A percentile compares a stretch with the other conserved stretches of the same genome.
Evolutionary conservation across 2,113 vertebrate species (phyloP).

Genomic region (Neogale vison): DNA sequence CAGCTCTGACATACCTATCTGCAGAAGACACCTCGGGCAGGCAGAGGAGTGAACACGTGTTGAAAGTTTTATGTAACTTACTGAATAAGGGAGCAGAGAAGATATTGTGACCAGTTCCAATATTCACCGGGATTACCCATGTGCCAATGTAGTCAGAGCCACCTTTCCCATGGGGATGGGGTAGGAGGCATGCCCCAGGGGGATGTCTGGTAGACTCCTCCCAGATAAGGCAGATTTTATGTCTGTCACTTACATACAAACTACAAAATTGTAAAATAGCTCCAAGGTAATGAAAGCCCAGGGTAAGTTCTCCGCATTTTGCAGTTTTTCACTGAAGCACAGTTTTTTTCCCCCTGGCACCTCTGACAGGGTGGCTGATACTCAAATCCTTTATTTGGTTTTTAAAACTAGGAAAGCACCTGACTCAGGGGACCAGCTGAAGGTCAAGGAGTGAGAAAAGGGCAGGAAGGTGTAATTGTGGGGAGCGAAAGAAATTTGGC

Average conservation of each 20-base stretch:
- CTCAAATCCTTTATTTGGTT: not conserved
- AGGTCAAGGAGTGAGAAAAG: not conserved
- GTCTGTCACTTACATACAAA: not conserved
- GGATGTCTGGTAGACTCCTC: too few species aligned
- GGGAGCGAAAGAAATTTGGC: not conserved
- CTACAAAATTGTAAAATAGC: too few species aligned
- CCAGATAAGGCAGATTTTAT: not conserved
- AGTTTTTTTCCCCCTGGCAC: accelerated
- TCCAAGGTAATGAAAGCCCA: not conserved
- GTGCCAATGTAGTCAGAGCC: too few species aligned
- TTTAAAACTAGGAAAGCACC: not conserved
- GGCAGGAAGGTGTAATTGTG: not conserved
- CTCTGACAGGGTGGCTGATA: not conserved
- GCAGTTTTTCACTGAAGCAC: not conserved
- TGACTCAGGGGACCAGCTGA: not conserved
- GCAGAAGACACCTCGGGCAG: not conserved
- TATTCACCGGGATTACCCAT: not conserved
- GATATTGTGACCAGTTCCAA: not conserved
- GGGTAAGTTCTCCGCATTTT: not conserved
- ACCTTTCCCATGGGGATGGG: not conserved
- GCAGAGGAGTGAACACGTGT: not conserved
- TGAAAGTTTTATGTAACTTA: not conserved
- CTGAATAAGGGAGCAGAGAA: not conserved
- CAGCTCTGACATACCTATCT: accelerated
- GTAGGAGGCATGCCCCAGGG: too few species aligned